A percentile compares a stretch with the other conserved stretches of the same genome.
phyloP scores from a whole-genome alignment of 1,140 invertebrate species.

The Cyphomyrmex costatus region DNA sequence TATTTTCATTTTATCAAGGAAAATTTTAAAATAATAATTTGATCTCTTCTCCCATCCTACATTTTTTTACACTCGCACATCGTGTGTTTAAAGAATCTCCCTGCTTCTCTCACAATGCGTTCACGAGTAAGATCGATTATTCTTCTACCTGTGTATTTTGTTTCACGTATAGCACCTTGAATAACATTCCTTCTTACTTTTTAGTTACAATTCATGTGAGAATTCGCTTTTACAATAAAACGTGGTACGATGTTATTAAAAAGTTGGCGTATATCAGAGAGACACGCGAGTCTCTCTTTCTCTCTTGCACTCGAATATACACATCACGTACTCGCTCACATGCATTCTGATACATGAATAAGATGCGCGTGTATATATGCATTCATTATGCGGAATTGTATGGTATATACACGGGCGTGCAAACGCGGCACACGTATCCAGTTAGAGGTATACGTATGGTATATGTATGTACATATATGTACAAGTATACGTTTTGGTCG shows the following conservation, averaged over 20 bases:
- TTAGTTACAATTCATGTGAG: constrained; percentile 67
- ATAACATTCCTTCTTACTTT: constrained; percentile 70
- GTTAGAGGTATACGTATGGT: constrained; percentile 42
- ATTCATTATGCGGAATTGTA: constrained; percentile 29
- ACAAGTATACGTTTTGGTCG: constrained; percentile 17
- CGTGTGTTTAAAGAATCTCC: constrained; percentile 18
- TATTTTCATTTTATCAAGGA: constrained; percentile 16
- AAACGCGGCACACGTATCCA: constrained; percentile 32
- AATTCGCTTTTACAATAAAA: constrained; percentile 67
- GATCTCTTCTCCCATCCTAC: constrained; percentile 19
- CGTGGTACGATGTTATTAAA: constrained; percentile 61
- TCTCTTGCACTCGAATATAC: constrained; percentile 41
- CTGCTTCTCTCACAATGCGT: constrained; percentile 1
- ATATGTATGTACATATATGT: constrained; percentile 45
- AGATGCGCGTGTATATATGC: constrained; percentile 26
- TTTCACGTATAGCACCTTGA: constrained; percentile 54
- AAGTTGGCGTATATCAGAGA: constrained; percentile 35
- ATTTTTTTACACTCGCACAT: constrained; percentile 25
- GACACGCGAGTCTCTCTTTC: constrained; percentile 57
- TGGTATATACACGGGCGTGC: constrained; percentile 33
- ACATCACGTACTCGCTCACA: constrained; percentile 58
- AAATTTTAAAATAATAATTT: background rate
- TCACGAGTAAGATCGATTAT: constrained; percentile 44
- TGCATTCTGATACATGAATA: constrained; percentile 51
- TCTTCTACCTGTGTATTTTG: background rate